Base-by-base conservation (phyloP, 2,888 invertebrate species). In the Troides helena region DNA sequence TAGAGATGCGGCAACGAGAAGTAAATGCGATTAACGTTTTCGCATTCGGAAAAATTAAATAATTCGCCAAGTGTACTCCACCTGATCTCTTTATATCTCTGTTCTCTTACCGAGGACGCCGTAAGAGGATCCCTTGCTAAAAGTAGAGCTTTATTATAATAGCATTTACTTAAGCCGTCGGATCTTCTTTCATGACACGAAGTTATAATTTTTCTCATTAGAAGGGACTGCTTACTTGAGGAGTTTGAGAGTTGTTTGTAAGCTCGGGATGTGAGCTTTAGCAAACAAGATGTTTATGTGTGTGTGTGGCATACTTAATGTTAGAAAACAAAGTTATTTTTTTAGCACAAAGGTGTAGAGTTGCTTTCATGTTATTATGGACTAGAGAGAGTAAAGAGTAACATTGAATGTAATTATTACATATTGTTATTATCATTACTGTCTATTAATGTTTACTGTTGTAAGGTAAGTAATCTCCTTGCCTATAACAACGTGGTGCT, bases 131-230 rank as follows among this genome's bases (percentile, higher is more conserved):
- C 59, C 59, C 64, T 56, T 61, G 30, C 25, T 60, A 39, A 69
- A 69, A 69, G 64, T 69, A 39, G 30, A 57, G 65, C 69, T 61
- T 69, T 65, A 69, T 65, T 61, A 57, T 69, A 62, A 69, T 62
- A 62, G 46, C 62, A 69, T 69, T 69, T 65, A 65, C 61, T 65
- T 65, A 69, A 65, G 63, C 65, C 62, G 18, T 17, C 46, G 61
- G 61, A 69, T 69, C 61, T 65, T 69, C 62, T 65, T 69, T 69
- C 65, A 62, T 69, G 62, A 65, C 65, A 65, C 43, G 64, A 69
- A 69, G 65, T 69, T 69, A 69, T 69, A 69, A 69, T 65, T 65
- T 62, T 69, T 65, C 69, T 65, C 69, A 69, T 69, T 69, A 69
- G 64, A 61, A 57, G 43, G 65, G 61, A 62, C 69, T 61, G 59